Evolutionary conservation across 2,797 vertebrate species (phyloP), one percentile per base, ranked within the genome.

Genomic region (Danio aesculapii): DNA sequence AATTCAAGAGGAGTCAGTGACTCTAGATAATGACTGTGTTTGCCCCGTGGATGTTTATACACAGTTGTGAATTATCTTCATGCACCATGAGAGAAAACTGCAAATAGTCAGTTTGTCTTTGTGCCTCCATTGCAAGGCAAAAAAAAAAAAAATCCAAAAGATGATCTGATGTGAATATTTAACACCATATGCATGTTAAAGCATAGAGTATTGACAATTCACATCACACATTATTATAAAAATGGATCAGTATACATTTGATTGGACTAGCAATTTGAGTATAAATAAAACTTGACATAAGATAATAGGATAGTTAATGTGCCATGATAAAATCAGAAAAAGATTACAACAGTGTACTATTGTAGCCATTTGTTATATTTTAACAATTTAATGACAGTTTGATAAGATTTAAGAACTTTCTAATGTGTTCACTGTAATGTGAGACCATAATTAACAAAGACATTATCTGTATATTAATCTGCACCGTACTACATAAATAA

Each of bases 1-100:
- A 44, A 71, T 71, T 73, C 55, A 47, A 59, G 13, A 47, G 19
- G 43, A 62, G 21, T 50, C 72, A 75, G 17, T 73, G 70, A 59
- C 55, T 75, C 58, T 12, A 61, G 19, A 61, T 49, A 75, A 75
- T 61, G 57, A 59, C 44, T n/a, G 0, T 47, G 71, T 30, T 74
- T 39, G 13, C 58, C 30, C 72, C 47, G 43, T 50, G 46, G 21
- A 62, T 62, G 46, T 75, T 62, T 19, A 75, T 62, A 13, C 53
- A 8, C 13, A 46, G 43, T 55, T 46, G 12, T 73, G 55, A 59
- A 46, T 73, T 59, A 46, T 73, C 41, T 46, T 47, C 8, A 10
- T 21, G 43, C 55, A 46, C 8, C 17, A 47, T 46, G 13, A 58
- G 13, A 58, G 70, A 59, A 58, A 4, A 43, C 17, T 47, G 43